Percentiles rank a stretch among this genome's conserved stretches.
phyloP scores from a whole-genome alignment of 2,113 vertebrate genomes.

The Xenopus laevis region DNA sequence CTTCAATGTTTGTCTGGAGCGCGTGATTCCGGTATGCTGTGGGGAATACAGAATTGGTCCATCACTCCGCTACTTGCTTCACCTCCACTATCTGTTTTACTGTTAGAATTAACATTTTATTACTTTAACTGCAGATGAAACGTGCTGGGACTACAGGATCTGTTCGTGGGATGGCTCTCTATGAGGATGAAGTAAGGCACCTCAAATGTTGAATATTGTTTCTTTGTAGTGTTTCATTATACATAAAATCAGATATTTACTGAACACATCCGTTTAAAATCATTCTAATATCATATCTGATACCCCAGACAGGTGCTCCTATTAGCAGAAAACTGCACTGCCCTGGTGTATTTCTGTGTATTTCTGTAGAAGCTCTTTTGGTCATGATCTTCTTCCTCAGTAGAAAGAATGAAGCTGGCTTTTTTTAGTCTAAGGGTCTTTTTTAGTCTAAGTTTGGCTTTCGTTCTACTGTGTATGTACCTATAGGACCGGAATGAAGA shows the following conservation, averaged over 20 bases:
- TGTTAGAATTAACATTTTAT: neutral
- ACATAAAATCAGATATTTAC: neutral
- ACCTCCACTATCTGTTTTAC: neutral
- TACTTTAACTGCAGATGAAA: constrained; percentile 71
- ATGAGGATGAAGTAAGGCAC: constrained; percentile 87
- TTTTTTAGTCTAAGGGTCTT: no score
- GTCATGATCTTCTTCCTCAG: no score
- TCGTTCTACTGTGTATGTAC: no score
- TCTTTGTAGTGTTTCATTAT: neutral
- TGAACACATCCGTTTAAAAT: no score
- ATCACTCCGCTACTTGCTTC: neutral
- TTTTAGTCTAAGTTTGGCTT: no score
- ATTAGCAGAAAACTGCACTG: no score
- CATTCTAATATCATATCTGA: no score
- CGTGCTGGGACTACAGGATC: constrained; percentile 76
- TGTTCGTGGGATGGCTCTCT: constrained; percentile 88
- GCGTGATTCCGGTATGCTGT: constrained; percentile 78
- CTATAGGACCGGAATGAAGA: no score
- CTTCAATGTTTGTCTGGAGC: constrained; percentile 93
- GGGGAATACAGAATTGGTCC: neutral
- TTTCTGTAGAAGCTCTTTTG: no score
- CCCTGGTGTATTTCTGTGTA: no score
- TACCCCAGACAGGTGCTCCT: no score
- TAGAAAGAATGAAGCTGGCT: no score
- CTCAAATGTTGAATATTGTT: neutral